Conservation (phyloP, 2,113 vertebrate genomes). For the Polypterus bichir region DNA sequence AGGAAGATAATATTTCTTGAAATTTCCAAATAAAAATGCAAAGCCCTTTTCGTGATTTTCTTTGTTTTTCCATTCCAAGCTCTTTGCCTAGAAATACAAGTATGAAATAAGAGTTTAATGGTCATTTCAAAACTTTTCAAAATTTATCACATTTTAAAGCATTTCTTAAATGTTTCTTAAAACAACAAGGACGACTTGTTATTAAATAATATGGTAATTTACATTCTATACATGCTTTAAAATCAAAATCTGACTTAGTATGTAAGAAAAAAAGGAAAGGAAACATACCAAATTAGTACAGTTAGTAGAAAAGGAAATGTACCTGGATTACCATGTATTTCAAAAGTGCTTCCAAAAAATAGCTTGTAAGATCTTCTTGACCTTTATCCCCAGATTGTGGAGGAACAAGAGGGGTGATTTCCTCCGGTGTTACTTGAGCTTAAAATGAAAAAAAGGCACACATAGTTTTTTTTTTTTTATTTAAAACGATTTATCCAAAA, state of each 20-base stretch:
- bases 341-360: slow-evolving; percentile 92
- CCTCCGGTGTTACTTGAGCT: slow-evolving; percentile 94
- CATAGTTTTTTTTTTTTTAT: too few species aligned
- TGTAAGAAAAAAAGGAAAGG: background rate
- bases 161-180: background rate
- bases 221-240: too few species aligned
- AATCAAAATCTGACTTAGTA: background rate
- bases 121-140: too few species aligned
- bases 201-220: too few species aligned
- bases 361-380: slow-evolving; percentile 95
- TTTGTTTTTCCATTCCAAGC: slow-evolving; percentile 95
- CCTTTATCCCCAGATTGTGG: slow-evolving; percentile 96
- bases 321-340: slow-evolving; percentile 99
- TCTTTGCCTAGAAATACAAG: slow-evolving; percentile 72
- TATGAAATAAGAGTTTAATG: background rate
- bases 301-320: slow-evolving; percentile 48
- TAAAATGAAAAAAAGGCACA: slow-evolving; percentile 16
- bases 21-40: slow-evolving; percentile 91
- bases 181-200: too few species aligned
- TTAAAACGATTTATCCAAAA: too few species aligned
- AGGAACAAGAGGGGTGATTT: slow-evolving; percentile 91
- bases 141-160: background rate
- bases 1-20: slow-evolving; percentile 96
- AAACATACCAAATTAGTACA: slow-evolving; percentile 26
- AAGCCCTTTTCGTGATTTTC: slow-evolving; percentile 97